Conservation (phyloP, 2,797 vertebrate species). For the Lophura swinhoii region DNA sequence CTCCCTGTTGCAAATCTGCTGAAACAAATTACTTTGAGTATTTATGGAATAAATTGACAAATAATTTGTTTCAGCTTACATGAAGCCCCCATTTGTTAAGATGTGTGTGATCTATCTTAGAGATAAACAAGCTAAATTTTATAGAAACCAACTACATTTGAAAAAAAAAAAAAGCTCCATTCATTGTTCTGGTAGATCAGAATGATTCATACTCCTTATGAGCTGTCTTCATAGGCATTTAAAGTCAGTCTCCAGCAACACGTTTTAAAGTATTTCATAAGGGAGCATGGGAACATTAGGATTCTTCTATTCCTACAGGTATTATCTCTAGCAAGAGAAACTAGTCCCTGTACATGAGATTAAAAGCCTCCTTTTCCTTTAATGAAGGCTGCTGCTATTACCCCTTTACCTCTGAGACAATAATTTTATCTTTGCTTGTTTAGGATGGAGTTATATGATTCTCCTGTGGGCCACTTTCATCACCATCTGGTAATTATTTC, state of each 20-base stretch:
- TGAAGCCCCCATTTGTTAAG: neutral
- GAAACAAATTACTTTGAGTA: neutral
- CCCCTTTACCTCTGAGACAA: neutral
- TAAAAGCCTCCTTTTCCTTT: conserved; percentile 26
- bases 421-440: conserved; percentile 15
- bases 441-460: neutral
- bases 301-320: conserved; percentile 33
- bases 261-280: conserved; percentile 5
- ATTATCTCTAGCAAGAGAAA: conserved; percentile 15
- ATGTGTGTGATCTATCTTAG: neutral
- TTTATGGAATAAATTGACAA: neutral
- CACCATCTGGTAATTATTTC: conserved; percentile 37
- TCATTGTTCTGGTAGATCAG: neutral
- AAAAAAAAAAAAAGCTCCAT: neutral
- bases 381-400: conserved; percentile 7
- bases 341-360: neutral
- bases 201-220: neutral
- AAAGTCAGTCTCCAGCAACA: conserved; percentile 9
- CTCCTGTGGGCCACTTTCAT: conserved; percentile 7
- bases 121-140: neutral
- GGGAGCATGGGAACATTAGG: neutral
- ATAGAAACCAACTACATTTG: neutral
- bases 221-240: neutral
- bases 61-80: neutral
- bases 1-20: neutral